Percentiles rank a stretch among this genome's conserved stretches.
phyloP scores from a whole-genome alignment of 1,140 invertebrate species.

The Cepaea nemoralis region DNA sequence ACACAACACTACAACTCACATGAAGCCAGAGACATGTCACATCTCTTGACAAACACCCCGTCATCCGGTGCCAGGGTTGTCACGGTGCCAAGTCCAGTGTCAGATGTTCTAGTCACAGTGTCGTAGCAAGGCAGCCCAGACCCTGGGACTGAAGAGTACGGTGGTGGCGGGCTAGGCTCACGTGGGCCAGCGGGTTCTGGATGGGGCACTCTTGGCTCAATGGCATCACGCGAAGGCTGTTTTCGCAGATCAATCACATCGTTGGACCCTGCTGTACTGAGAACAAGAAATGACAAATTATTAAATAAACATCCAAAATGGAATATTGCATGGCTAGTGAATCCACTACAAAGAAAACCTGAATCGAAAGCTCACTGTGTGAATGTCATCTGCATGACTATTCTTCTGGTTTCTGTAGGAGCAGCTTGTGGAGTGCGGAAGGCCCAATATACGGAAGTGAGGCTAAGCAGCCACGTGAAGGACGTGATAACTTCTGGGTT shows the following conservation, averaged over 20 bases:
- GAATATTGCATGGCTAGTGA: too few species aligned
- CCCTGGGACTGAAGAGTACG: slow-evolving; percentile 51
- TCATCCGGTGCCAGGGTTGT: slow-evolving; percentile 72
- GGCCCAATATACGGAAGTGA: too few species aligned
- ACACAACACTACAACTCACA: too few species aligned
- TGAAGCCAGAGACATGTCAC: not conserved
- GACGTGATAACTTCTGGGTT: too few species aligned
- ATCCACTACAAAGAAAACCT: too few species aligned
- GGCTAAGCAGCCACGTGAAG: too few species aligned
- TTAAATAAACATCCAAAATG: too few species aligned
- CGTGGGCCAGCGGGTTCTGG: slow-evolving; percentile 46
- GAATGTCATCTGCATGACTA: too few species aligned
- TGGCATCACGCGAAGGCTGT: slow-evolving; percentile 43
- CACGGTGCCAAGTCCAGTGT: slow-evolving; percentile 74
- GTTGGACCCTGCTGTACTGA: slow-evolving; percentile 45
- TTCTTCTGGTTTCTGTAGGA: too few species aligned
- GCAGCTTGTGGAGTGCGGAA: too few species aligned
- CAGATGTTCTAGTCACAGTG: slow-evolving; percentile 60
- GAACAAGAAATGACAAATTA: not conserved
- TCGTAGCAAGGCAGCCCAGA: slow-evolving; percentile 55
- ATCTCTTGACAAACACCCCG: slow-evolving; percentile 43
- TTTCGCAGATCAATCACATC: slow-evolving; percentile 52
- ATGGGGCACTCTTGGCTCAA: slow-evolving; percentile 46
- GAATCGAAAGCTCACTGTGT: too few species aligned
- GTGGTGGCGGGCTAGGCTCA: slow-evolving; percentile 52